These are phyloP conservation scores for Eledona agricola DNA, from an alignment of 2,888 invertebrate genomes.

Conservation along the genomic window DNA sequence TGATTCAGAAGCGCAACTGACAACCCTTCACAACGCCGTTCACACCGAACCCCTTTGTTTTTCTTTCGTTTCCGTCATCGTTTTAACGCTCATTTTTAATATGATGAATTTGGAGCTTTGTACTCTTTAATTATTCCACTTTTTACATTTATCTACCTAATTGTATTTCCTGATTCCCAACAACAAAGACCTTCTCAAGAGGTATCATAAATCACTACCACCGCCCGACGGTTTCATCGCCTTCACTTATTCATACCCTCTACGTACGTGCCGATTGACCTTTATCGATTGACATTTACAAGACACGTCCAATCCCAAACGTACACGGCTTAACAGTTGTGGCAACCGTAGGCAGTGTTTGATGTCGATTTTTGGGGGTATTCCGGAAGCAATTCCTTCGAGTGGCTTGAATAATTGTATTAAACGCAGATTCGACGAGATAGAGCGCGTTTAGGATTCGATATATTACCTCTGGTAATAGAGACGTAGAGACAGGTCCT, in stretches of 20 bases:
- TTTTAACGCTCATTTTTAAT: conserved; percentile 63
- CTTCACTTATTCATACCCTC: too few species aligned
- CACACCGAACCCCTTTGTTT: conserved; percentile 60
- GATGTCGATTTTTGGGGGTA: too few species aligned
- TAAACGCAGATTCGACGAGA: conserved; percentile 50
- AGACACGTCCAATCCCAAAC: too few species aligned
- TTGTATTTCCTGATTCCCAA: conserved; percentile 61
- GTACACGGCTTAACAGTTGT: too few species aligned
- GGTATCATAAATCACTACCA: conserved; percentile 60
- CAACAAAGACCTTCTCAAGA: conserved; percentile 59
- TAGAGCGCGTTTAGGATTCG: conserved; percentile 51
- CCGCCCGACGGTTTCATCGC: too few species aligned
- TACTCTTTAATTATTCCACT: conserved; percentile 63
- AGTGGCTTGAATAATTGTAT: conserved; percentile 55
- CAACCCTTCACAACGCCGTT: conserved; percentile 61
- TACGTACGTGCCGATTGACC: conserved; percentile 51
- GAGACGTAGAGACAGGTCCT: conserved; percentile 60
- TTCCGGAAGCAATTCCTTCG: conserved; percentile 51
- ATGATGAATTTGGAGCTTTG: conserved; percentile 64
- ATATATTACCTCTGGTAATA: conserved; percentile 62
- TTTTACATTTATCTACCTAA: conserved; percentile 64
- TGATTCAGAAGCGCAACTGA: conserved; percentile 60
- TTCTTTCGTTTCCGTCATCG: conserved; percentile 61
- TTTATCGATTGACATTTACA: too few species aligned
- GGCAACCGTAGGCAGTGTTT: too few species aligned